Percentiles rank a stretch among this genome's conserved stretches.
These are phyloP conservation scores for Ceyx cyanopectus DNA, from an alignment of 2,113 vertebrate genomes.

Conservation along the genomic window DNA sequence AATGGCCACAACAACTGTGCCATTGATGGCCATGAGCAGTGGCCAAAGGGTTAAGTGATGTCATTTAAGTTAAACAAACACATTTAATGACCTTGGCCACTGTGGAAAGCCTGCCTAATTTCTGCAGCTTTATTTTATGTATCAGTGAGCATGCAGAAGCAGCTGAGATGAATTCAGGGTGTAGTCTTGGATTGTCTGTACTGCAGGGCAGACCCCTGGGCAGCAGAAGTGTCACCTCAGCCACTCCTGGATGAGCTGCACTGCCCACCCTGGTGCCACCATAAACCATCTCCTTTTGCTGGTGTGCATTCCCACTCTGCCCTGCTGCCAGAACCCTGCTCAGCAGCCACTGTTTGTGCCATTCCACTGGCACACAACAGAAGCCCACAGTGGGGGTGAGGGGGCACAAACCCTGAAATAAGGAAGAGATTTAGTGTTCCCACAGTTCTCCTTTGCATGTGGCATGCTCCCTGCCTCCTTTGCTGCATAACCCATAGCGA, in stretches of 20 bases:
- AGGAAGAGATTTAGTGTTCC: not conserved
- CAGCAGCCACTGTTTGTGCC: not conserved
- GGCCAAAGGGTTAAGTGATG: not conserved
- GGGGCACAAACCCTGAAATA: not conserved
- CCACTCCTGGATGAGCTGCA: not conserved
- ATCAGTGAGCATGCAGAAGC: not conserved
- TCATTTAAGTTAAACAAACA: not conserved
- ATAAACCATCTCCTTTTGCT: not conserved
- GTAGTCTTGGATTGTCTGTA: not conserved
- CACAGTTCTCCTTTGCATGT: not conserved
- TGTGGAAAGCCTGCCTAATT: not conserved
- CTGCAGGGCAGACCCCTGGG: not conserved
- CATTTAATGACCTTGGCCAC: not conserved
- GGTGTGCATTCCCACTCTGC: not conserved
- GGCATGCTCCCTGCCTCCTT: not conserved
- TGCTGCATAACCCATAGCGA: not conserved
- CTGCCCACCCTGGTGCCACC: not conserved
- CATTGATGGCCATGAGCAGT: not conserved
- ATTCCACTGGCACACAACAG: not conserved
- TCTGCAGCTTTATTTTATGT: not conserved
- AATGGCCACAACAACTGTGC: not conserved
- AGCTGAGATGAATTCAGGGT: not conserved
- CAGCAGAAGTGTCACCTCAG: not conserved
- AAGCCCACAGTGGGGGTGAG: not conserved
- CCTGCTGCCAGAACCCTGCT: not conserved